Evolutionary conservation across 2,888 invertebrate species (phyloP), one percentile per base, ranked within the genome.

Genomic region (Hartigia nigra): DNA sequence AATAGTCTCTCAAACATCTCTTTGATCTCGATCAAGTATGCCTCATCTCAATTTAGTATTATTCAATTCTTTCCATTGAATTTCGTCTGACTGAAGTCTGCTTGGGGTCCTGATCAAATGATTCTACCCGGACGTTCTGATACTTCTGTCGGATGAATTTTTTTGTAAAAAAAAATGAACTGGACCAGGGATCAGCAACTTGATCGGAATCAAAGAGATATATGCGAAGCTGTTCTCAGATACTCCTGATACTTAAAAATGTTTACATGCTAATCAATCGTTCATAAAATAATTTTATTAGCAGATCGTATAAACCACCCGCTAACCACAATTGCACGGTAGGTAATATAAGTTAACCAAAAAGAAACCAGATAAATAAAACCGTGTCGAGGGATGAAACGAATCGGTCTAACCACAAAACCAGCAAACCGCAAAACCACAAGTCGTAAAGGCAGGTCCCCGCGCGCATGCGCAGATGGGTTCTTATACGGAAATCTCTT

Each of bases 401-500:
- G 23, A 55, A 55, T 55, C 55, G 23, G 55, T 23, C 55, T 55
- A 72, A 72, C 72, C 72, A 34, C 72, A 34, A 72, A 72, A 72
- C 72, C 72, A 23, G 31, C 12, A 72, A 72, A 72, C 72, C 72
- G 72, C 72, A 72, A 72, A 23, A 72, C 72, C 34, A 34, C 72
- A 72, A 31, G 31, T 34, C 72, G 72, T 72, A 32, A 72, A 72
- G 31, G 72, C 31, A 31, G 11, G 31, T 72, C 72, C 31, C 72
- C 72, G 72, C 72, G 72, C 72, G 72, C 31, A 72, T 34, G 31
- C 72, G 31, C 34, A 23, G 55, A 55, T 23, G 0, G 23, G 55
- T 55, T 23, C 23, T 55, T 55, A 55, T 55, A 55, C 55, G 55
- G 55, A 55, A 55, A 55, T 55, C 23, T 55, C 55, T 55, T 55